Base-by-base conservation (phyloP, 1,140 invertebrate species). In the Achroia grisella region DNA sequence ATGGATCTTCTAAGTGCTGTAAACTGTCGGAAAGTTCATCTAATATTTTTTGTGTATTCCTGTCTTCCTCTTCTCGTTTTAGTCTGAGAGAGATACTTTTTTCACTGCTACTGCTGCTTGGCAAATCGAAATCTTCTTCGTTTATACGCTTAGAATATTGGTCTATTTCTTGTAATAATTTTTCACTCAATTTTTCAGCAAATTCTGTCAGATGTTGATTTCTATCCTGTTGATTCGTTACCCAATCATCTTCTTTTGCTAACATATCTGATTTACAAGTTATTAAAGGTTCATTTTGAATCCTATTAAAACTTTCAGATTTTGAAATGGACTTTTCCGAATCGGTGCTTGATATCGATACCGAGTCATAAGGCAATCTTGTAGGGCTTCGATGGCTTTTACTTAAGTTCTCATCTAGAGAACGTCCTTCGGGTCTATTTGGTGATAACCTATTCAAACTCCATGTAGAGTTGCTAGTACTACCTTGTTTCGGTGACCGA, bases 131-230 rank as follows among this genome's bases (percentile, higher is more conserved):
- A 48, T 87, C 86, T 49, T 87, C 86, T 54, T 87, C 86, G 41
- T 75, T 86, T 29, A 87, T 86, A 11, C 81, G 66, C 50, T 87
- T 87, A 4, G 86, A 87, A 48, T 87, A 93, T 68, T 92, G 90
- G 62, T 94, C 92, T 35, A 94, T 90, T 78, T 94, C 92, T 44
- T 91, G 88, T 33, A 93, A 86, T 23, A 94, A 75, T 62, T 93
- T 93, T 61, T 92, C 92, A 41, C 87, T 89, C 3, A 93, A 70
- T 65, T 93, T 92, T 62, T 95, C 93, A 0, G 92, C 93, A 55
- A 94, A 94, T 56, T 93, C 92, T 1, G 90, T 91, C 32, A 94
- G 79, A 68, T 94, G 90, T 55, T 89, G 89, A 45, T 87, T 84
- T 40, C 89, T 89, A 48, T 92, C 90, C 64, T 91, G 88, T 53